Conservation (phyloP, 2,888 invertebrate genomes). For the Troides oblongomaculatus region DNA sequence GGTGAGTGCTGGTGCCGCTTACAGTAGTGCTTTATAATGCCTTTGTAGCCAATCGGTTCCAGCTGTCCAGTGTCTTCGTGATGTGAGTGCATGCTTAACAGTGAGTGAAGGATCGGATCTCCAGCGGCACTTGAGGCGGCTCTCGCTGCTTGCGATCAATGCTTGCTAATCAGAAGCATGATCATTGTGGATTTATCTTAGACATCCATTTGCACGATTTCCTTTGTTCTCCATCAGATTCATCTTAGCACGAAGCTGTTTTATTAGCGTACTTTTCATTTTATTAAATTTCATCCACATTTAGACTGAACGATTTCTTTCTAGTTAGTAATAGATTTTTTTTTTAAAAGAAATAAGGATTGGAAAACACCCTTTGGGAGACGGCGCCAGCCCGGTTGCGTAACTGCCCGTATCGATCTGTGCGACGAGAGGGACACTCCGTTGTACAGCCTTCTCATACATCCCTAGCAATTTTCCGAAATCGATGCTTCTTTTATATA, state of each 20-base stretch:
- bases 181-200: slow-evolving; percentile 40
- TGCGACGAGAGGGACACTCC: slow-evolving; percentile 61
- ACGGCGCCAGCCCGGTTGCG: slow-evolving; percentile 72
- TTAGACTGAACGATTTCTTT: slow-evolving; percentile 9
- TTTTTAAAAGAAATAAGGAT: slow-evolving; percentile 5
- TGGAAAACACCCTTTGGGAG: slow-evolving; percentile 40
- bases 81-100: slow-evolving; percentile 65
- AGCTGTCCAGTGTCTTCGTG: slow-evolving; percentile 64
- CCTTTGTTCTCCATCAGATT: slow-evolving; percentile 53
- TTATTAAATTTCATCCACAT: slow-evolving; percentile 7
- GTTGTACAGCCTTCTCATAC: slow-evolving; percentile 51
- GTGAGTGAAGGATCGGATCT: slow-evolving; percentile 57
- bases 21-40: slow-evolving; percentile 70
- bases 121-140: slow-evolving; percentile 34
- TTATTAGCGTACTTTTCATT: slow-evolving; percentile 29
- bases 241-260: slow-evolving; percentile 35
- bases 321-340: slow-evolving; percentile 14
- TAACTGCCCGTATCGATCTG: slow-evolving; percentile 76
- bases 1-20: slow-evolving; percentile 75
- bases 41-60: slow-evolving; percentile 55
- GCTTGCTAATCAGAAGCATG: slow-evolving; percentile 50
- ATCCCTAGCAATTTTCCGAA: slow-evolving; percentile 45
- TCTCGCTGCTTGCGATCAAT: slow-evolving; percentile 51
- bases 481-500: neutral
- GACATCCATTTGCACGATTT: slow-evolving; percentile 51